Evolutionary conservation across 2,113 vertebrate species (phyloP).

Genomic region (Marmota monax): DNA sequence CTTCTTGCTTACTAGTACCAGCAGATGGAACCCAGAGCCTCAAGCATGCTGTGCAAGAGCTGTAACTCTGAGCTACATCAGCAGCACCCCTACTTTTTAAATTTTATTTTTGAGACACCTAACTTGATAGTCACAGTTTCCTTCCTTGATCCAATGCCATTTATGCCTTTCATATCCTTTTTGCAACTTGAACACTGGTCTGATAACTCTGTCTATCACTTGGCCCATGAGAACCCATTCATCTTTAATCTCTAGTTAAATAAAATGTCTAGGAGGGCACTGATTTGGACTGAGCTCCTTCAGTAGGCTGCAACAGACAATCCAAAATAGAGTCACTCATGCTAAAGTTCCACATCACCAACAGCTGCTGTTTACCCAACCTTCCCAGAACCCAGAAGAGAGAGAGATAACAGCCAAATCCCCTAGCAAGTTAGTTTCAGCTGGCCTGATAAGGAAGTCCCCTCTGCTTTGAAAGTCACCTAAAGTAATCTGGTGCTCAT

Average conservation of each 20-base stretch:
- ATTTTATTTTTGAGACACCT: too few relatives aligned
- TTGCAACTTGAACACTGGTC: background rate
- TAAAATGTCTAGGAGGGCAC: background rate
- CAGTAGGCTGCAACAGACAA: background rate
- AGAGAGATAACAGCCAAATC: background rate
- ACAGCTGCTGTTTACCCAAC: background rate
- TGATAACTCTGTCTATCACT: background rate
- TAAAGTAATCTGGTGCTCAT: background rate
- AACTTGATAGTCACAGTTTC: too few relatives aligned
- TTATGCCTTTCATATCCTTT: too few relatives aligned
- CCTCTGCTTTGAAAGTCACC: background rate
- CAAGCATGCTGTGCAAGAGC: too few relatives aligned
- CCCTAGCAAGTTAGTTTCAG: background rate
- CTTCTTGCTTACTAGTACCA: too few relatives aligned
- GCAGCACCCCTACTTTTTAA: too few relatives aligned
- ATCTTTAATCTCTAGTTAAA: background rate
- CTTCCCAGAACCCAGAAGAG: background rate
- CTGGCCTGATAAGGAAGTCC: background rate
- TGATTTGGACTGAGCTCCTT: background rate
- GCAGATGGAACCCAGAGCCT: too few relatives aligned
- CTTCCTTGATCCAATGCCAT: too few relatives aligned
- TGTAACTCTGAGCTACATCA: too few relatives aligned
- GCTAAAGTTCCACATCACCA: background rate
- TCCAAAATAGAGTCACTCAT: background rate
- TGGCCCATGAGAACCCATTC: background rate